These are phyloP conservation scores for Dryas iulia DNA, from an alignment of 1,140 invertebrate species.

Conservation along the genomic window DNA sequence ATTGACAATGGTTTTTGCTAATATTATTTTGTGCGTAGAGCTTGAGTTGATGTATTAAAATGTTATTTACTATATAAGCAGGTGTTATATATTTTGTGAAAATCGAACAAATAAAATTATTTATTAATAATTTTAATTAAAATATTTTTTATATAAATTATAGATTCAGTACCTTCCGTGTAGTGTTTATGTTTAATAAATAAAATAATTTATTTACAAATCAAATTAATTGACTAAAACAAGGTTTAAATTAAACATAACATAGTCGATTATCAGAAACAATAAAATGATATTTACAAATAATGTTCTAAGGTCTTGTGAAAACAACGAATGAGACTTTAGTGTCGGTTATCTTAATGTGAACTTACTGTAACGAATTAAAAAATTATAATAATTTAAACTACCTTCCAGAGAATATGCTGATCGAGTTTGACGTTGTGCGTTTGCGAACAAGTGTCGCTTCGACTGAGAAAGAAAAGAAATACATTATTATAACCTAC, in stretches of 20 bases:
- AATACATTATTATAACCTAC: slow-evolving; percentile 4
- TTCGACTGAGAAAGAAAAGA: slow-evolving; percentile 83
- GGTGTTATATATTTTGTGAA: slow-evolving; percentile 13
- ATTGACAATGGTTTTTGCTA: background rate
- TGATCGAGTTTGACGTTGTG: slow-evolving; percentile 85
- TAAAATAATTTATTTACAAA: slow-evolving; percentile 48
- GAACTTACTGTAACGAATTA: background rate
- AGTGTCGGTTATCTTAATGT: background rate
- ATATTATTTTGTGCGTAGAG: slow-evolving; percentile 10
- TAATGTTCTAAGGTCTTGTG: slow-evolving; percentile 4
- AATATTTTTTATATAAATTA: slow-evolving; percentile 41
- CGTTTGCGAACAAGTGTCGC: slow-evolving; percentile 86
- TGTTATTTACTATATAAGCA: no score
- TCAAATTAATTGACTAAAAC: slow-evolving; percentile 23
- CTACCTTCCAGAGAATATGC: slow-evolving; percentile 86
- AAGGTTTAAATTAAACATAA: background rate
- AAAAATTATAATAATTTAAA: slow-evolving; percentile 26
- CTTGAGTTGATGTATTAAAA: background rate
- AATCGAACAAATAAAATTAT: slow-evolving; percentile 3
- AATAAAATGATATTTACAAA: slow-evolving; percentile 43
- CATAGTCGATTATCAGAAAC: background rate
- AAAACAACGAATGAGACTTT: background rate
- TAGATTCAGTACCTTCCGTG: slow-evolving; percentile 55
- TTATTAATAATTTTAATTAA: slow-evolving; percentile 12
- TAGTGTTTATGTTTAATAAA: slow-evolving; percentile 35